These are phyloP conservation scores for Stercorarius parasiticus DNA, from an alignment of 2,113 vertebrate genomes.

Conservation along the genomic window DNA sequence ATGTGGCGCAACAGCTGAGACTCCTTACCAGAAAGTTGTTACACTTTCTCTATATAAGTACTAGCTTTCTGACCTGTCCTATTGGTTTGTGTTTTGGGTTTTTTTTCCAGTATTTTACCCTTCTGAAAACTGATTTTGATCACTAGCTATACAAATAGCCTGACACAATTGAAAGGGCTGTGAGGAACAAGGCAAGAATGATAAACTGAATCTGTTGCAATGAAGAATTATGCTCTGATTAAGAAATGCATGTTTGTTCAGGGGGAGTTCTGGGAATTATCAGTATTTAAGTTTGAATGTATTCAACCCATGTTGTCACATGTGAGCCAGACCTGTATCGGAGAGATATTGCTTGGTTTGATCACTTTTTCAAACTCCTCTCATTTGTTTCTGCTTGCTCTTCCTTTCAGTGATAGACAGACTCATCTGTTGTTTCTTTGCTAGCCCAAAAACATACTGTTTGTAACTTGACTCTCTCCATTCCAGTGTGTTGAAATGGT, in stretches of 20 bases:
- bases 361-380: background rate
- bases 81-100: background rate
- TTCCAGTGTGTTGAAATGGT: background rate
- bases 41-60: background rate
- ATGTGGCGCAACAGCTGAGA: background rate
- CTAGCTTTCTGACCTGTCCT: background rate
- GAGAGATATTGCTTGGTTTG: background rate
- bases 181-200: background rate
- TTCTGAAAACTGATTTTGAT: background rate
- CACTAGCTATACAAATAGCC: background rate
- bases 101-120: background rate
- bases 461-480: background rate
- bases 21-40: background rate
- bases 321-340: background rate
- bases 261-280: background rate
- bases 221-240: background rate
- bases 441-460: background rate
- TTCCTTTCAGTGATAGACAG: background rate
- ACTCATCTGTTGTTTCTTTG: background rate
- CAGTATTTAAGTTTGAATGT: background rate
- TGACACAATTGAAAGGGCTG: background rate
- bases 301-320: fast-evolving
- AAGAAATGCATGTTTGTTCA: background rate
- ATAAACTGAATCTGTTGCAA: background rate
- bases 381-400: background rate